phyloP scores from a whole-genome alignment of 2,113 vertebrate species.

The Anarhynchus alexandrinus region DNA sequence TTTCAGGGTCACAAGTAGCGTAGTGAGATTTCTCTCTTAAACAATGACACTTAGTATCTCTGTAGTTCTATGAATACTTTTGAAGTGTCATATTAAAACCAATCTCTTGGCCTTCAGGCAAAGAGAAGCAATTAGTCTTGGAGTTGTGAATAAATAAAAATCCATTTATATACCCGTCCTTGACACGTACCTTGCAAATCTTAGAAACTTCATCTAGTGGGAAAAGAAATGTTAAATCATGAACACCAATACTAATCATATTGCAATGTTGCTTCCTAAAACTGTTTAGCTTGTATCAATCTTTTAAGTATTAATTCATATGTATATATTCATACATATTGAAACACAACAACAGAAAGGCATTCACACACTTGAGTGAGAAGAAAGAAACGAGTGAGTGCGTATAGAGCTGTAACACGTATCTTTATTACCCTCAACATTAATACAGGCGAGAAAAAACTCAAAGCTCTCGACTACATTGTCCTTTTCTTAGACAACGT shows the following conservation, averaged over 20 bases:
- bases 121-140: constrained; percentile 87
- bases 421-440: constrained; percentile 15
- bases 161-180: constrained; percentile 86
- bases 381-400: constrained; percentile 5
- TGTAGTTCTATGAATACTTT: constrained; percentile 84
- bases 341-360: constrained; percentile 66
- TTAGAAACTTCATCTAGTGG: constrained; percentile 86
- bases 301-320: constrained; percentile 79
- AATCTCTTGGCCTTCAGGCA: constrained; percentile 84
- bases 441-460: background rate
- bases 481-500: background rate
- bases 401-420: background rate
- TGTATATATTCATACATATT: constrained; percentile 76
- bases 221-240: constrained; percentile 80
- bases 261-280: constrained; percentile 63
- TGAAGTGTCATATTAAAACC: constrained; percentile 89
- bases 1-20: constrained; percentile 80
- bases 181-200: constrained; percentile 87
- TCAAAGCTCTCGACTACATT: constrained; percentile 13
- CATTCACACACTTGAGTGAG: background rate
- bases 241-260: constrained; percentile 74
- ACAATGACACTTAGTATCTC: constrained; percentile 85
- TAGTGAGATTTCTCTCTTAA: constrained; percentile 77
- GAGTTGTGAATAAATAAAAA: constrained; percentile 90
- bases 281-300: constrained; percentile 64